Conservation (phyloP, 2,797 vertebrate species). For the Eurystomus glaucurus region DNA sequence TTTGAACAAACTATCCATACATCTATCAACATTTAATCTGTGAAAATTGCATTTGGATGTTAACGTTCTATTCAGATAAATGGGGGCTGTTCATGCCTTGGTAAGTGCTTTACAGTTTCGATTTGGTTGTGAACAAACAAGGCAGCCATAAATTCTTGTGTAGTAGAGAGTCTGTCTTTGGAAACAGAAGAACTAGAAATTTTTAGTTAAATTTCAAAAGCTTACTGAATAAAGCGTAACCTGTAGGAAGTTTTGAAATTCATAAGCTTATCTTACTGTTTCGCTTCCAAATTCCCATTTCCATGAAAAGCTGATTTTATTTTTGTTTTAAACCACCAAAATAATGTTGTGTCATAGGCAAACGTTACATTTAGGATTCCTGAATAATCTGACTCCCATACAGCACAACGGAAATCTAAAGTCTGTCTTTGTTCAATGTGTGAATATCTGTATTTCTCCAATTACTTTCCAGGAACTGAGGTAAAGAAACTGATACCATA, state of each 20-base stretch:
- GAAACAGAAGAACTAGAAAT: background rate
- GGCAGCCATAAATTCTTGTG: background rate
- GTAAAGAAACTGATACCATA: background rate
- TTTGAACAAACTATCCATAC: background rate
- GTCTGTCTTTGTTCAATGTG: background rate
- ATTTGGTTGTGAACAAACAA: background rate
- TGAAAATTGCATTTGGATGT: constrained; percentile 10
- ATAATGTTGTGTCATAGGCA: background rate
- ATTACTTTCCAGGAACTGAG: background rate
- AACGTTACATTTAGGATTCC: background rate
- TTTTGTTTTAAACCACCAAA: background rate
- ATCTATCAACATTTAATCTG: constrained; percentile 11
- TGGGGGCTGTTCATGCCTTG: background rate
- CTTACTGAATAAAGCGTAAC: background rate
- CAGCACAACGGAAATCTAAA: background rate
- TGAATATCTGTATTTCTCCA: background rate
- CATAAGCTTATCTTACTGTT: background rate
- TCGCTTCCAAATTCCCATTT: background rate
- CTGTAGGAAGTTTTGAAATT: background rate
- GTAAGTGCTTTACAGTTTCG: background rate
- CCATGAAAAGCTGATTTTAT: background rate
- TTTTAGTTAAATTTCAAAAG: background rate
- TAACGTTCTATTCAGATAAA: background rate
- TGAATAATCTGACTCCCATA: background rate
- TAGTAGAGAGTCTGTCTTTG: background rate